Conservation (phyloP, 92 coral and sea anemone species). For the Anthopleura xanthogrammica region DNA sequence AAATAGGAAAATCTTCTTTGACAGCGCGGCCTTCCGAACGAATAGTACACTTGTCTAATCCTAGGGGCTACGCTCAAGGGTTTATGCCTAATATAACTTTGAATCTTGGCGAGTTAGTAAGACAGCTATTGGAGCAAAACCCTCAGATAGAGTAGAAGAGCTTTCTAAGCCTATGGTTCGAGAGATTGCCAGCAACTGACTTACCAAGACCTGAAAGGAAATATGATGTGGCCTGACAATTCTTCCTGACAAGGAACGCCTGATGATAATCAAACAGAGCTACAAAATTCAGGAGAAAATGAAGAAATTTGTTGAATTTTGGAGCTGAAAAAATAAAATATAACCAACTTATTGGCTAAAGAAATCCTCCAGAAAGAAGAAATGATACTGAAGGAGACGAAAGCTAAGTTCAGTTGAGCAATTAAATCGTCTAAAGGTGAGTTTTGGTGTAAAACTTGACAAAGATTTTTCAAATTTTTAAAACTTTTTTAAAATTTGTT, state of each 20-base stretch:
- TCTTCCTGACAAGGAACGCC: not conserved
- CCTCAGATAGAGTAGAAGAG: slow-evolving; percentile 74
- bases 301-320: not conserved
- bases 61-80: slow-evolving; percentile 76
- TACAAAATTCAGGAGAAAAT: no score
- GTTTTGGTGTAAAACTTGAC: not conserved
- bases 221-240: no score
- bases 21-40: slow-evolving; percentile 66
- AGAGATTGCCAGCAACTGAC: slow-evolving; percentile 66
- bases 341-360: slow-evolving; percentile 34
- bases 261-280: not conserved
- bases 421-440: slow-evolving; percentile 80
- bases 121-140: slow-evolving; percentile 66
- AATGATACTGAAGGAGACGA: slow-evolving; percentile 57
- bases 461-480: not conserved
- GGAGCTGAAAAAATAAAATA: not conserved
- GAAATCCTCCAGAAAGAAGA: slow-evolving; percentile 65
- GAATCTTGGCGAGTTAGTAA: slow-evolving; percentile 89
- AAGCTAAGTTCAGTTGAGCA: slow-evolving; percentile 59
- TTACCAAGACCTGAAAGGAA: slow-evolving; percentile 67
- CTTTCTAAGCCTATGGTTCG: slow-evolving; percentile 76
- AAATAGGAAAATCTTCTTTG: slow-evolving; percentile 70
- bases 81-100: slow-evolving; percentile 70
- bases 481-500: no score
- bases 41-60: slow-evolving; percentile 70